Conservation (phyloP, 2,797 vertebrate genomes). For the Artibeus jamaicensis region DNA sequence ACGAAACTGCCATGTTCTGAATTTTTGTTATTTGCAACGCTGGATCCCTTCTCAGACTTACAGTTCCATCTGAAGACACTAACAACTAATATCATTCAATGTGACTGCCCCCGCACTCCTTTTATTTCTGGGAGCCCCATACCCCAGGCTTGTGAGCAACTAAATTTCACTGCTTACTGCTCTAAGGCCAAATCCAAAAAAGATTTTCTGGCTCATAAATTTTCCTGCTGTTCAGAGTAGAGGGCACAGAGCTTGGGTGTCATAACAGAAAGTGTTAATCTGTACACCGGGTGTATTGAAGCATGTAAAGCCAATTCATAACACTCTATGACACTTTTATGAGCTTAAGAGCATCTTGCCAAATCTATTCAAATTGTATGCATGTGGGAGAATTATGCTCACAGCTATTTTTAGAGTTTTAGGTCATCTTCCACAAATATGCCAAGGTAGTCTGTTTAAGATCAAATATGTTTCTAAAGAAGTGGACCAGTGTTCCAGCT, state of each 20-base stretch:
- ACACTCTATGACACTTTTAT: conserved; percentile 61
- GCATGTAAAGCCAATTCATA: conserved; percentile 51
- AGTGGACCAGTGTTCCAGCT: not conserved
- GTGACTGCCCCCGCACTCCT: not conserved
- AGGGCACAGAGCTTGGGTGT: conserved; percentile 34
- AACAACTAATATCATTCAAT: conserved; percentile 4
- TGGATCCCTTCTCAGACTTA: not conserved
- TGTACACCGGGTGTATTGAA: conserved; percentile 23
- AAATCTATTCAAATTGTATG: conserved; percentile 50
- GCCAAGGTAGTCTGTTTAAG: conserved; percentile 41
- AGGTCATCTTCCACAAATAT: conserved; percentile 51
- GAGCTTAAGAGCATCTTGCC: conserved; percentile 58
- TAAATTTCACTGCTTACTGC: conserved; percentile 51
- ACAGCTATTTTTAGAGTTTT: conserved; percentile 62
- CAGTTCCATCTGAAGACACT: conserved; percentile 2
- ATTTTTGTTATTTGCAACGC: not conserved
- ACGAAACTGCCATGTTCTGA: not conserved
- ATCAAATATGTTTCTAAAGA: conserved; percentile 52
- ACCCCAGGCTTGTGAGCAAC: conserved; percentile 8
- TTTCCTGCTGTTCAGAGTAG: conserved; percentile 54
- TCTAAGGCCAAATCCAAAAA: conserved; percentile 50
- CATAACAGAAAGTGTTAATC: conserved; percentile 65
- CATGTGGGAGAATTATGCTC: conserved; percentile 37
- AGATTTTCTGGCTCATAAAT: conserved; percentile 64
- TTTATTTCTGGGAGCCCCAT: not conserved